Evolutionary conservation across 2,888 invertebrate species (phyloP).

Genomic region (Thymelicus sylvestris): DNA sequence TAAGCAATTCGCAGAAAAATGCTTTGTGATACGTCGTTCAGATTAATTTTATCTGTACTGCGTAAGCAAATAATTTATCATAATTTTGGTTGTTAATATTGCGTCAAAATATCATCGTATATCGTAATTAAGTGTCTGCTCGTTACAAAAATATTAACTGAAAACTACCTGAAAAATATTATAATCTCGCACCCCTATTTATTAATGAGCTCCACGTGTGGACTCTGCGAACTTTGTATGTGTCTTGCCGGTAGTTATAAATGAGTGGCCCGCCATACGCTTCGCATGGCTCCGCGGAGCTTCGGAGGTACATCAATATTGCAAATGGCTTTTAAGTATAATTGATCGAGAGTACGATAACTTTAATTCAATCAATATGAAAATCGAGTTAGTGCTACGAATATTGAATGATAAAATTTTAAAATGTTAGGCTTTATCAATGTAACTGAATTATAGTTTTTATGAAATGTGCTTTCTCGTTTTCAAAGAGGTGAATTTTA

Average conservation of each 20-base stretch:
- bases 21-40: too few relatives aligned
- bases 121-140: too few relatives aligned
- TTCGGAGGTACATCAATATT: slow-evolving; percentile 7
- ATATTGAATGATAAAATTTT: not conserved
- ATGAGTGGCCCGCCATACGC: slow-evolving; percentile 16
- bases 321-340: slow-evolving; percentile 25
- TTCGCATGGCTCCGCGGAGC: slow-evolving; percentile 2
- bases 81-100: too few relatives aligned
- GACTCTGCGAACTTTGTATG: slow-evolving; percentile 34
- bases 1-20: too few relatives aligned
- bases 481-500: too few relatives aligned
- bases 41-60: too few relatives aligned
- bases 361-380: not conserved
- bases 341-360: slow-evolving; percentile 1
- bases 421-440: not conserved
- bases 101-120: too few relatives aligned
- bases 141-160: too few relatives aligned
- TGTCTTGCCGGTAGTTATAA: slow-evolving; percentile 32
- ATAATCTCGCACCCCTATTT: slow-evolving; percentile 29
- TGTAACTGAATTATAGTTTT: too few relatives aligned
- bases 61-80: too few relatives aligned
- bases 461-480: too few relatives aligned
- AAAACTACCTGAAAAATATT: slow-evolving; percentile 7
- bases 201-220: slow-evolving; percentile 51
- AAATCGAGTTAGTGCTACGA: not conserved